Percentiles rank a stretch among this genome's conserved stretches.
Conservation (phyloP, 1,140 invertebrate species). For the Panulirus ornatus region DNA sequence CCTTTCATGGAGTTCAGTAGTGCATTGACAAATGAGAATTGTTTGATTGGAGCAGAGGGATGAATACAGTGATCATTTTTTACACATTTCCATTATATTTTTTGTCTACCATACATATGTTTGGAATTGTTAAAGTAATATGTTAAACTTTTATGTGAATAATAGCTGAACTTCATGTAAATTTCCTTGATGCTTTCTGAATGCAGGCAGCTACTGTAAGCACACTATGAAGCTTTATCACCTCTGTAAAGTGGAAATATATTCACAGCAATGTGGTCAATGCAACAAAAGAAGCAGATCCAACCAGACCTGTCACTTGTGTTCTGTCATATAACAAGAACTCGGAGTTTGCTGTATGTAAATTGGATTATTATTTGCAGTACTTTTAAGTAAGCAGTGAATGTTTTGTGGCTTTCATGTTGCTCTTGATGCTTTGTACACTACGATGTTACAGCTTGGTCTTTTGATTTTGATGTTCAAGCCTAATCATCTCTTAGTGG, state of each 20-base stretch:
- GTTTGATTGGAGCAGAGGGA: too few relatives aligned
- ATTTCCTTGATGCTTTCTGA: neutral
- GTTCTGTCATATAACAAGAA: conserved; percentile 42
- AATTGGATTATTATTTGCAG: neutral
- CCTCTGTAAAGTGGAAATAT: neutral
- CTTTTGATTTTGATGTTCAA: too few relatives aligned
- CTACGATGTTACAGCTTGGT: too few relatives aligned
- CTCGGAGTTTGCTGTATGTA: conserved; percentile 54
- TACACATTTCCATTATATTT: too few relatives aligned
- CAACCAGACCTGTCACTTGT: conserved; percentile 46
- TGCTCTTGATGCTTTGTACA: too few relatives aligned
- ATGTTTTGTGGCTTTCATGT: too few relatives aligned
- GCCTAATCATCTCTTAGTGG: too few relatives aligned
- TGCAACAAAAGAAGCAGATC: conserved; percentile 42
- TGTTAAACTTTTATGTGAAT: neutral
- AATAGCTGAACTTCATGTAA: neutral
- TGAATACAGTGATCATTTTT: too few relatives aligned
- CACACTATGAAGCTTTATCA: neutral
- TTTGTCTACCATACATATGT: too few relatives aligned
- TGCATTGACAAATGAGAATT: too few relatives aligned
- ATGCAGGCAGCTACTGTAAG: neutral
- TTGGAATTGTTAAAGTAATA: neutral
- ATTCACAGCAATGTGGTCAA: conserved; percentile 49
- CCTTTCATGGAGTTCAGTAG: too few relatives aligned
- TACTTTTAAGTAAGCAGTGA: too few relatives aligned